These are phyloP conservation scores for Hydraecia micacea DNA, from an alignment of 2,888 invertebrate species.

Conservation along the genomic window DNA sequence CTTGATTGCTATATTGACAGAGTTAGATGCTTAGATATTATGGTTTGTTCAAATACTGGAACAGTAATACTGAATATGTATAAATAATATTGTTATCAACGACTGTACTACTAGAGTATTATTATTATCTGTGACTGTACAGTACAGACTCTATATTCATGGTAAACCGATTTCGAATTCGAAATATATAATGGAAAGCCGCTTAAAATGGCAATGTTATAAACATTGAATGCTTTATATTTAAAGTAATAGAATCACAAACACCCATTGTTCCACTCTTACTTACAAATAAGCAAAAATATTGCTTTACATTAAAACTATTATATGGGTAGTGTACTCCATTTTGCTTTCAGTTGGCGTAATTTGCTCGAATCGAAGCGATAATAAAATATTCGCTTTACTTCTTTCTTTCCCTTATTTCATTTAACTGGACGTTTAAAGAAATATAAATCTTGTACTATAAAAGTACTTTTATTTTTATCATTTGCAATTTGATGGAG, in stretches of 20 bases:
- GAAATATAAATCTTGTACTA: slow-evolving; percentile 1
- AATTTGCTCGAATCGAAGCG: slow-evolving; percentile 24
- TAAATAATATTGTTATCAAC: not conserved
- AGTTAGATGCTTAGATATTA: not conserved
- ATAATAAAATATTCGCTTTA: slow-evolving; percentile 31
- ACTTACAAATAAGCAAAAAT: slow-evolving; percentile 44
- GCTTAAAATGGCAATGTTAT: slow-evolving; percentile 9
- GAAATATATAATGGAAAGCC: not conserved
- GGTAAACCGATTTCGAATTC: not conserved
- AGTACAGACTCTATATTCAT: not conserved
- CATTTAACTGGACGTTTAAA: not conserved
- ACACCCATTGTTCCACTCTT: slow-evolving; percentile 49
- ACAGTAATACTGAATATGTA: not conserved
- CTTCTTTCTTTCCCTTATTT: slow-evolving; percentile 11
- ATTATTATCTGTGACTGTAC: too few relatives aligned
- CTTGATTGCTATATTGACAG: not conserved
- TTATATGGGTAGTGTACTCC: slow-evolving; percentile 10
- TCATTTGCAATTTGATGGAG: not conserved
- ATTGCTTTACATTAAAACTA: slow-evolving; percentile 28
- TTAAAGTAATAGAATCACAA: slow-evolving; percentile 41
- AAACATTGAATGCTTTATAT: slow-evolving; percentile 34
- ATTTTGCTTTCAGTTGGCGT: slow-evolving; percentile 21
- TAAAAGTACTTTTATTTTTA: not conserved
- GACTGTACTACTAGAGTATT: too few relatives aligned
- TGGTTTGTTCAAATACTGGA: not conserved